These are phyloP conservation scores for Ophthalmolycus amberensis DNA, from an alignment of 2,113 vertebrate genomes.

Conservation along the genomic window DNA sequence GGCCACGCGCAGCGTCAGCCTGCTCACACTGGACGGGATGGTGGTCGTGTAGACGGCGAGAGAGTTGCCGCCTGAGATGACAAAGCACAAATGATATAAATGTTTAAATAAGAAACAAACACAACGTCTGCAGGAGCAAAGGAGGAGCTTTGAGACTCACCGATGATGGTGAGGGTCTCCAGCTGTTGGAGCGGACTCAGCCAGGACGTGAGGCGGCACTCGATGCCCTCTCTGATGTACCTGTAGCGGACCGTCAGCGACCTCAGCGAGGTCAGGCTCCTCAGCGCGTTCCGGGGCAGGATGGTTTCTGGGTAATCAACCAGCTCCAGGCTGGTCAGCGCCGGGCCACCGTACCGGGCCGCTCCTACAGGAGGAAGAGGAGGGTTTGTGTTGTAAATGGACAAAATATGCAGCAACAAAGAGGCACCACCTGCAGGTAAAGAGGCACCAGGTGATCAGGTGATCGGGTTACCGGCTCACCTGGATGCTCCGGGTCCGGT, in stretches of 20 bases:
- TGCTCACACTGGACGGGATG: constrained; percentile 65
- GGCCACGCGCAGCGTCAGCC: constrained; percentile 67
- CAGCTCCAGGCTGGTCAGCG: constrained; percentile 66
- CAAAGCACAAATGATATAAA: no score
- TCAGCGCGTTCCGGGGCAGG: constrained; percentile 59
- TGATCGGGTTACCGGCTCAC: constrained; percentile 11
- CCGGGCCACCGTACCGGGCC: constrained; percentile 47
- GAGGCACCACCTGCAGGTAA: background rate
- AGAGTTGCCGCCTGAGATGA: constrained; percentile 60
- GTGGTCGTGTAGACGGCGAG: constrained; percentile 64
- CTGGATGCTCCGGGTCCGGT: constrained; percentile 49
- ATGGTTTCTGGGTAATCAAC: constrained; percentile 75
- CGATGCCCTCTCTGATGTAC: constrained; percentile 70
- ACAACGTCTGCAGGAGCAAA: no score
- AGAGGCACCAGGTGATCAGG: background rate
- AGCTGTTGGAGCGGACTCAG: constrained; percentile 62
- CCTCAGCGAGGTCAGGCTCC: constrained; percentile 58
- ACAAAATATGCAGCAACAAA: background rate
- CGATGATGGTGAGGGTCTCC: constrained; percentile 64
- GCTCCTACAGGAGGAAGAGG: constrained; percentile 24
- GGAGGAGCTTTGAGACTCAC: background rate
- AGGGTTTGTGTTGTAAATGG: background rate
- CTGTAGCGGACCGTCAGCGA: constrained; percentile 68
- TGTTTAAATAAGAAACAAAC: no score
- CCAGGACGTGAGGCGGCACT: constrained; percentile 74